phyloP scores from a whole-genome alignment of 1,140 invertebrate genomes.

The Microplitis demolitor region DNA sequence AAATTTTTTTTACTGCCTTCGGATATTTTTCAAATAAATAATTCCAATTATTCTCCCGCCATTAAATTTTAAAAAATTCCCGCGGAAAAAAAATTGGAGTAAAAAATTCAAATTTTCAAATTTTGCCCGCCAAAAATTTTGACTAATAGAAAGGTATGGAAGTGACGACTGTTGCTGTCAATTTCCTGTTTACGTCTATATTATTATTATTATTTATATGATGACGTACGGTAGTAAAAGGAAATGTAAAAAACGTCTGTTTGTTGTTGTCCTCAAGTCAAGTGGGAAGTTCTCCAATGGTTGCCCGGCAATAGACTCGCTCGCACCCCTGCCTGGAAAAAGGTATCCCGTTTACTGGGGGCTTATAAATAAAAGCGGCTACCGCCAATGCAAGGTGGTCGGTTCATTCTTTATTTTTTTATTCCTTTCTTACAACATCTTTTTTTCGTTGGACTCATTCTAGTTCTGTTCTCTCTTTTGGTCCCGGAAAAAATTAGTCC shows the following conservation, averaged over 20 bases:
- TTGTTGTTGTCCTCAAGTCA: slow-evolving; percentile 39
- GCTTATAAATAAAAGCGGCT: slow-evolving; percentile 35
- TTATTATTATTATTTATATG: neutral
- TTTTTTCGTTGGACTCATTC: neutral
- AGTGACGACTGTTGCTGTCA: no score
- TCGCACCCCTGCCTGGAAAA: slow-evolving; percentile 35
- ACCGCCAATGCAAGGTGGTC: slow-evolving; percentile 36
- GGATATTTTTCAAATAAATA: neutral
- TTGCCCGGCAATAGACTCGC: slow-evolving; percentile 44
- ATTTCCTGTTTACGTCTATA: no score
- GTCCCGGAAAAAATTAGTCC: neutral
- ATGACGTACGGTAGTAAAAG: neutral
- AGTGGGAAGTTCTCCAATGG: slow-evolving; percentile 38
- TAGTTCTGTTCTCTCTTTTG: neutral
- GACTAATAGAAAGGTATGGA: no score
- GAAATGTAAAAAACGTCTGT: slow-evolving; percentile 15
- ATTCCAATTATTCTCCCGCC: no score
- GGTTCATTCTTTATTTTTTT: neutral
- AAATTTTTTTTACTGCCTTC: no score
- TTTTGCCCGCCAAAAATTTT: no score
- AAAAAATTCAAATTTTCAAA: no score
- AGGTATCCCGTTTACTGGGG: slow-evolving; percentile 25
- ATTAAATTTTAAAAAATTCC: no score
- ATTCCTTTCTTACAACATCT: neutral
- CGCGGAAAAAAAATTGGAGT: no score